phyloP scores from a whole-genome alignment of 2,113 vertebrate species.

The Sarotherodon lohbergeri region DNA sequence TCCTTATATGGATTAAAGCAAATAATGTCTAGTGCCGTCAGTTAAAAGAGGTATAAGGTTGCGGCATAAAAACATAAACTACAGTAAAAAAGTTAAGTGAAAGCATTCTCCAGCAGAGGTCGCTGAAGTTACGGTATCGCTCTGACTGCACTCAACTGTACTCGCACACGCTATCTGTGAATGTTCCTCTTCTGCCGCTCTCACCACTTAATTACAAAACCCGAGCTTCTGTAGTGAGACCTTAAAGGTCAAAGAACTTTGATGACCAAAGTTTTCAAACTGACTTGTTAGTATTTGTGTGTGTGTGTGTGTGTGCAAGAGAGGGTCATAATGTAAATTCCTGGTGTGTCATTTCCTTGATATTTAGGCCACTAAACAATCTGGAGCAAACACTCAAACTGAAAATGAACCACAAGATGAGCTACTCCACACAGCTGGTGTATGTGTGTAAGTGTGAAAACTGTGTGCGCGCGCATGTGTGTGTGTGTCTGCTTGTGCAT shows the following conservation, averaged over 20 bases:
- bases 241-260: neutral
- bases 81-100: neutral
- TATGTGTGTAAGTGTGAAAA: neutral
- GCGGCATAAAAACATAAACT: neutral
- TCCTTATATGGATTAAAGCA: neutral
- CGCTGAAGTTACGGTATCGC: neutral
- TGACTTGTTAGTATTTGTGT: neutral
- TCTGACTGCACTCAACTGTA: neutral
- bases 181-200: neutral
- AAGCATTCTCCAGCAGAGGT: constrained; percentile 38
- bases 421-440: constrained; percentile 28
- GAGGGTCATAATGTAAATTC: neutral
- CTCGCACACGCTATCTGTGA: neutral
- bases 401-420: constrained; percentile 45
- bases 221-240: neutral
- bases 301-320: neutral
- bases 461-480: neutral
- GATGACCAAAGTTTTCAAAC: neutral
- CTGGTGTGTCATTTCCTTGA: neutral
- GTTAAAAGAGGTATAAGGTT: neutral
- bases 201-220: neutral
- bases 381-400: constrained; percentile 45
- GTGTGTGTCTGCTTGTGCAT: neutral
- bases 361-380: constrained; percentile 34
- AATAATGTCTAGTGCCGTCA: neutral